A percentile compares a stretch with the other conserved stretches of the same genome.
phyloP scores from a whole-genome alignment of 1,140 invertebrate genomes.

The Acromyrmex heyeri region DNA sequence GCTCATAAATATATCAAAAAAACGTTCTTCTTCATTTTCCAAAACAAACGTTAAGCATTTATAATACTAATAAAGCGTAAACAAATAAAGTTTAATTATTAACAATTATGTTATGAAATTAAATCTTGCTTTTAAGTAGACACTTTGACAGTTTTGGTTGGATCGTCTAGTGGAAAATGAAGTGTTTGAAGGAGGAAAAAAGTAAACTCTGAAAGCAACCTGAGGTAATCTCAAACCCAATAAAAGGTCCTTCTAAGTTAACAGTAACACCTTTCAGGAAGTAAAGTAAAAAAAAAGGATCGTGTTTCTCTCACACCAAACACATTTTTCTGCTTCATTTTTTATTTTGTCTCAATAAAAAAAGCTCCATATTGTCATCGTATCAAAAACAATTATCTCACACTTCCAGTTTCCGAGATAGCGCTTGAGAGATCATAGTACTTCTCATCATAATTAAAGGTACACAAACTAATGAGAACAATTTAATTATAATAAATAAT shows the following conservation, averaged over 20 bases:
- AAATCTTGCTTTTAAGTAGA: not conserved
- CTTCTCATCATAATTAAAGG: not conserved
- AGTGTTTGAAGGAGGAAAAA: constrained; percentile 60
- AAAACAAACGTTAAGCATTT: not conserved
- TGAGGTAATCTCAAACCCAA: constrained; percentile 77
- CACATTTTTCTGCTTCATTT: constrained; percentile 21
- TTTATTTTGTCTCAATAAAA: constrained; percentile 32
- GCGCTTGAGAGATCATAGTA: not conserved
- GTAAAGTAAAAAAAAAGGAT: constrained; percentile 20
- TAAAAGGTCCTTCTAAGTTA: constrained; percentile 74
- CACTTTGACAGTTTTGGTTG: constrained; percentile 31
- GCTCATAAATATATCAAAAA: not conserved
- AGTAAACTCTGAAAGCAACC: constrained; percentile 55
- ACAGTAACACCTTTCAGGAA: constrained; percentile 54
- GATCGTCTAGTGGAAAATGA: constrained; percentile 37
- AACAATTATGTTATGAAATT: constrained; percentile 6
- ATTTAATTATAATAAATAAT: constrained; percentile 15
- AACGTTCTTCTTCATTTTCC: not conserved
- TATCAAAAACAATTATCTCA: constrained; percentile 40
- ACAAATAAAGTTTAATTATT: not conserved
- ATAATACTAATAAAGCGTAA: not conserved
- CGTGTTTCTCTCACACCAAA: constrained; percentile 33
- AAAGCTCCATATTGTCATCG: not conserved
- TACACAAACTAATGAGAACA: not conserved
- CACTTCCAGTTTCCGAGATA: not conserved